A percentile compares a stretch with the other conserved stretches of the same genome.
phyloP scores from a whole-genome alignment of 2,888 invertebrate genomes.

The Drosophila mimica region DNA sequence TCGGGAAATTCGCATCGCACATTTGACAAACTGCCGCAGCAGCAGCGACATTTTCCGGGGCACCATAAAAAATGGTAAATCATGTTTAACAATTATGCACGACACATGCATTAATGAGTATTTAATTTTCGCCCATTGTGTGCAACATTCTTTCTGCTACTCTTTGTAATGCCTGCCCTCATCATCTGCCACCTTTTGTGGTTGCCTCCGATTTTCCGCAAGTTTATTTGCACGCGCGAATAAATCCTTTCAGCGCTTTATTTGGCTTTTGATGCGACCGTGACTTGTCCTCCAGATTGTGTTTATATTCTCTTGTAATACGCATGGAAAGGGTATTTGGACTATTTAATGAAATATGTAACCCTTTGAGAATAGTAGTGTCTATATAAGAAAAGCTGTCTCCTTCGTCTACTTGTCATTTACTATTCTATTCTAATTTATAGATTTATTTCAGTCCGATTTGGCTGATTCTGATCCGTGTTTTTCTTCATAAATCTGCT shows the following conservation, averaged over 20 bases:
- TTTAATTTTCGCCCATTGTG: slow-evolving; percentile 24
- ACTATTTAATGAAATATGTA: neutral
- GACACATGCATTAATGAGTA: slow-evolving; percentile 40
- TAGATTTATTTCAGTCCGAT: neutral
- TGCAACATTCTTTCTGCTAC: slow-evolving; percentile 9
- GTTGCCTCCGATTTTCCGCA: neutral
- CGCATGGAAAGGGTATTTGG: neutral
- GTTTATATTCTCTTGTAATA: slow-evolving; percentile 29
- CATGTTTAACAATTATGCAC: slow-evolving; percentile 72
- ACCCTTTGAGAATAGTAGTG: neutral
- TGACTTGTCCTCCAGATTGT: slow-evolving; percentile 28
- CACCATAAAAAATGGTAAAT: slow-evolving; percentile 60
- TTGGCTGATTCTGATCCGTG: neutral
- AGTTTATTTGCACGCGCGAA: slow-evolving; percentile 39
- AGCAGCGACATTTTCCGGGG: neutral
- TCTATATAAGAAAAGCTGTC: neutral
- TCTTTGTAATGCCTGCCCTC: neutral
- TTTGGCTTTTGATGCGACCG: slow-evolving; percentile 62
- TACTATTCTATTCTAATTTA: neutral
- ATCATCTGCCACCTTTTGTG: neutral
- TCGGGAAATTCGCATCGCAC: slow-evolving; percentile 52
- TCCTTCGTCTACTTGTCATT: neutral
- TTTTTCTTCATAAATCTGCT: neutral
- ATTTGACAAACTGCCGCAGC: slow-evolving; percentile 43
- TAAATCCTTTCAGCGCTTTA: slow-evolving; percentile 78